These are phyloP conservation scores for Bungarus multicinctus DNA, from an alignment of 2,113 vertebrate species.

Conservation along the genomic window DNA sequence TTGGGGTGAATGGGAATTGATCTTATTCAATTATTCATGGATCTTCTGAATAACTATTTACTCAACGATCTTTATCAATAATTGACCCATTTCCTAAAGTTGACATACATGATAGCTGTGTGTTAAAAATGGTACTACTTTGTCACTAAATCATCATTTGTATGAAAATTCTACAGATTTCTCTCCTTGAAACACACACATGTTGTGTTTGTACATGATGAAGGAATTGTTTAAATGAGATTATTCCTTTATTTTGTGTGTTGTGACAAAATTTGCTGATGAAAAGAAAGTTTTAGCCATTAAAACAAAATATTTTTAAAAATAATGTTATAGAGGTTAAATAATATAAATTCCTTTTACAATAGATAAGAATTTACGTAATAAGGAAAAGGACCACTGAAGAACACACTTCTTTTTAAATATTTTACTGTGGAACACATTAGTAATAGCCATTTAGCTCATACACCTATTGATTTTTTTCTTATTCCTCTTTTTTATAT, in stretches of 20 bases:
- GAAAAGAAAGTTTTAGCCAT: background rate
- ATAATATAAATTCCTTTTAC: background rate
- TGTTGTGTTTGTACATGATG: background rate
- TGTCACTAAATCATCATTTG: background rate
- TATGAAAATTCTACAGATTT: background rate
- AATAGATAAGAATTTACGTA: background rate
- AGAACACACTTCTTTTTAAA: background rate
- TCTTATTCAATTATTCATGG: background rate
- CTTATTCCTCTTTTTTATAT: constrained; percentile 23
- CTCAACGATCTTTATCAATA: background rate
- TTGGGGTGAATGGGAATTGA: background rate
- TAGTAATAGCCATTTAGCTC: background rate
- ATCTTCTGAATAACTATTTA: background rate
- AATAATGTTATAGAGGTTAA: background rate
- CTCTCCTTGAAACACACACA: background rate
- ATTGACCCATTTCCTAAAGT: background rate
- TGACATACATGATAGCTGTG: background rate
- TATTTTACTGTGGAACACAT: background rate
- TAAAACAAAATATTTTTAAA: background rate
- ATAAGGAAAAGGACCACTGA: background rate
- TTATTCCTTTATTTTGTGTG: constrained; percentile 20
- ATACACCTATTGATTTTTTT: background rate
- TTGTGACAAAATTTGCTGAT: constrained; percentile 25
- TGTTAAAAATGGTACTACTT: background rate
- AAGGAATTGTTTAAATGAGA: constrained; percentile 7